Percentiles rank a stretch among this genome's conserved stretches.
These are phyloP conservation scores for Saxidomus purpurata DNA, from an alignment of 1,140 invertebrate genomes.

Conservation along the genomic window DNA sequence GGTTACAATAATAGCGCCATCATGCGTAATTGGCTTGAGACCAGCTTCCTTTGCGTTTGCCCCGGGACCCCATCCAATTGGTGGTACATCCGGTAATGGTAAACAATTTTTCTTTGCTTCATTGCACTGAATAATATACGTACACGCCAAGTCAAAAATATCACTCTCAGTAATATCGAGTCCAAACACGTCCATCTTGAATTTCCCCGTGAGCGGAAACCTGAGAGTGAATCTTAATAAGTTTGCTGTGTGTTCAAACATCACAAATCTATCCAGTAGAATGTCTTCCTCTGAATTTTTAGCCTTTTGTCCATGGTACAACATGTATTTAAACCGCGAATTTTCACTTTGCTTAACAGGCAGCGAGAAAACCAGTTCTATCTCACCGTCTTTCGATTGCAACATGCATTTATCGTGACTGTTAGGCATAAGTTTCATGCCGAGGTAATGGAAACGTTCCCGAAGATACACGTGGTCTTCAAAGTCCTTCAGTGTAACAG, in stretches of 20 bases:
- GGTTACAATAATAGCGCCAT: conserved; percentile 79
- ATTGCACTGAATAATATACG: conserved; percentile 83
- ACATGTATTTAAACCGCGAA: conserved; percentile 82
- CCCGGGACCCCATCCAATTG: conserved; percentile 83
- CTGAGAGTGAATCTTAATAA: conserved; percentile 77
- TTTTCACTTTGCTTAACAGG: conserved; percentile 74
- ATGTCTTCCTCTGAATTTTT: conserved; percentile 67
- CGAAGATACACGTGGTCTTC: conserved; percentile 73
- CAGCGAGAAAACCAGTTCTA: conserved; percentile 79
- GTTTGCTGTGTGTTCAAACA: conserved; percentile 81
- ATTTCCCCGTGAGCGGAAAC: conserved; percentile 82
- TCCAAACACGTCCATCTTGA: conserved; percentile 84
- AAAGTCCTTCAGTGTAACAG: conserved; percentile 70
- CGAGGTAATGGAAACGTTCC: conserved; percentile 82
- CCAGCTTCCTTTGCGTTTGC: conserved; percentile 78
- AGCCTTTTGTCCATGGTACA: conserved; percentile 73
- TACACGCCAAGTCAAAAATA: conserved; percentile 82
- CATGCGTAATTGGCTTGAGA: conserved; percentile 80
- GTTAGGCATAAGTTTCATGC: conserved; percentile 74
- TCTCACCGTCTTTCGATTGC: conserved; percentile 76
- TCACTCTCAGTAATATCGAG: conserved; percentile 79
- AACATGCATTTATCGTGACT: conserved; percentile 78
- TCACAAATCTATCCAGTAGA: conserved; percentile 80
- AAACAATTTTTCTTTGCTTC: conserved; percentile 76
- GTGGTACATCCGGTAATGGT: conserved; percentile 82